These are phyloP conservation scores for Galeopsomyia nigrocyanea DNA, from an alignment of 2,888 invertebrate genomes.

Conservation along the genomic window DNA sequence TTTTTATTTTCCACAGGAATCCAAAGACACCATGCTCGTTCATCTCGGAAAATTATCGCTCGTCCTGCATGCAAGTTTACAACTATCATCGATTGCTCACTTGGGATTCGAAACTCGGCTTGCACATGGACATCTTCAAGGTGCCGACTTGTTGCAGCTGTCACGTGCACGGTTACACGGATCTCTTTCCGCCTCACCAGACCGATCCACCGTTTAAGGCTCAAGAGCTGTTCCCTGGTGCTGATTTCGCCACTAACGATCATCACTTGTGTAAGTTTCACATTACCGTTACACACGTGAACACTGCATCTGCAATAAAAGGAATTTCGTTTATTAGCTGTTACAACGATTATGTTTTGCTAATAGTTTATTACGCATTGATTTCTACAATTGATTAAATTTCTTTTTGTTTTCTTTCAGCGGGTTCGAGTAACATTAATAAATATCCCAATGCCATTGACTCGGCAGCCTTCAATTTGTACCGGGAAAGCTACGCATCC, in stretches of 20 bases:
- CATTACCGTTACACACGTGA: too few relatives aligned
- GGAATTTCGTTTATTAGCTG: too few relatives aligned
- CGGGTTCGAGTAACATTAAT: constrained; percentile 30
- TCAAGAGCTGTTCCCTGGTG: constrained; percentile 73
- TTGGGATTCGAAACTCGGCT: constrained; percentile 84
- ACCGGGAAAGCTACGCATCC: constrained; percentile 47
- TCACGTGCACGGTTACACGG: constrained; percentile 83
- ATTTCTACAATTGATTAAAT: not conserved
- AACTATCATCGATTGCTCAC: constrained; percentile 86
- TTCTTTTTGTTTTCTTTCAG: not conserved
- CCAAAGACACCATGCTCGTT: constrained; percentile 84
- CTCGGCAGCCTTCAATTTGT: constrained; percentile 35
- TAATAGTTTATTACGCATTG: too few relatives aligned
- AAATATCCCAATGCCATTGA: constrained; percentile 44
- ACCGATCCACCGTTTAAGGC: constrained; percentile 71
- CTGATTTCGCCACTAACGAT: constrained; percentile 64
- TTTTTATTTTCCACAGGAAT: constrained; percentile 71
- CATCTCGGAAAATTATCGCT: constrained; percentile 83
- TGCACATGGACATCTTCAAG: constrained; percentile 89
- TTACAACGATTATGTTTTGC: not conserved
- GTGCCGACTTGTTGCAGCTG: constrained; percentile 88
- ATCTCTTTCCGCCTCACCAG: constrained; percentile 76
- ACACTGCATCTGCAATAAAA: too few relatives aligned
- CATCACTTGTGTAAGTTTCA: constrained; percentile 28
- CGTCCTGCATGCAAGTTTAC: constrained; percentile 86